phyloP scores from a whole-genome alignment of 1,140 invertebrate species.

The Neodiprion fabricii region DNA sequence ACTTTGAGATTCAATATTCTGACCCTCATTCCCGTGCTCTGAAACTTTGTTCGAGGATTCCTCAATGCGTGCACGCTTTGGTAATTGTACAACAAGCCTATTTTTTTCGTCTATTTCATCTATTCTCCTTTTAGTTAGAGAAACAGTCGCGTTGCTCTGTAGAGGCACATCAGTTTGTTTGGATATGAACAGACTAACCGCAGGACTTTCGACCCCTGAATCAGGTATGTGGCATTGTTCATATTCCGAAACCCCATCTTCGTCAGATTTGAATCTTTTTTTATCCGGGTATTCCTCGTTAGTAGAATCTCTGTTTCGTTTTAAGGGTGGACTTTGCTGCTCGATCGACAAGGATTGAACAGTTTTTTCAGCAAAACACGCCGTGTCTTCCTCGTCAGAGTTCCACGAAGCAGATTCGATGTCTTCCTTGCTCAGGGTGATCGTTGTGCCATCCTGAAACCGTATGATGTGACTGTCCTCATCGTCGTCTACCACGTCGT shows the following conservation, averaged over 20 bases:
- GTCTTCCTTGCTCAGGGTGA: constrained; percentile 21
- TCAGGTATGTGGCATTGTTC: neutral
- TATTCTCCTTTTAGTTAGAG: neutral
- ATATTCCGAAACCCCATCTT: too few relatives aligned
- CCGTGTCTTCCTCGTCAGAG: neutral
- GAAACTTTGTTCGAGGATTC: neutral
- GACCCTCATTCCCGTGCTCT: neutral
- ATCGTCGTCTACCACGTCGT: constrained; percentile 15
- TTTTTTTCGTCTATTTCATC: neutral
- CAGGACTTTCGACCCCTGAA: neutral
- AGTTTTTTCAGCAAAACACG: neutral
- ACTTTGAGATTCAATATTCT: too few relatives aligned
- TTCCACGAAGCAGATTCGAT: constrained; percentile 9
- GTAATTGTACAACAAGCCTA: neutral
- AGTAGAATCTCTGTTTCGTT: neutral
- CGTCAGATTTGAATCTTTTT: neutral
- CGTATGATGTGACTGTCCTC: constrained; percentile 17
- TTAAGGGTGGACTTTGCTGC: too few relatives aligned
- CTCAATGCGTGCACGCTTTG: neutral
- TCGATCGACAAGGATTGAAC: neutral
- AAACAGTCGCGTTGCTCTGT: too few relatives aligned
- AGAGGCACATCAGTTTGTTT: too few relatives aligned
- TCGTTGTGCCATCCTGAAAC: constrained; percentile 29
- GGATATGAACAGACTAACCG: too few relatives aligned
- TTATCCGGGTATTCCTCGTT: neutral